Conservation (phyloP, 2,113 vertebrate genomes). For the Trachemys scripta region DNA sequence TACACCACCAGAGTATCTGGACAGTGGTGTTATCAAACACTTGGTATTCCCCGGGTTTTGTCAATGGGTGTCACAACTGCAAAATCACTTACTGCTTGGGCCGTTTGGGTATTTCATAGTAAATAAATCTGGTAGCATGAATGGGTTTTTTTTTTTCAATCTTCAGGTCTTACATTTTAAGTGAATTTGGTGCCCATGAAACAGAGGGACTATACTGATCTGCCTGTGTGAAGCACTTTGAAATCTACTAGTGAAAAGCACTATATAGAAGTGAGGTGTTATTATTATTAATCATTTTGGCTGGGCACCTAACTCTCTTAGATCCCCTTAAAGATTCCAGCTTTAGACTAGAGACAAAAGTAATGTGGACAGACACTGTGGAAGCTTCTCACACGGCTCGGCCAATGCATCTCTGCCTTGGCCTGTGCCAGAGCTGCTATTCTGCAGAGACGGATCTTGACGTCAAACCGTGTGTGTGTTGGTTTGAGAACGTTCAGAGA, state of each 20-base stretch:
- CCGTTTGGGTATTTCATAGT: background rate
- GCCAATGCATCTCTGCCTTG: background rate
- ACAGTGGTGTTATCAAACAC: background rate
- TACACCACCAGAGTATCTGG: background rate
- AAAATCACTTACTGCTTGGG: background rate
- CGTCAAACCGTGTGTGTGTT: background rate
- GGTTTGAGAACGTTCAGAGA: background rate
- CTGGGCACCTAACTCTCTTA: background rate
- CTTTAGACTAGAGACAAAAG: background rate
- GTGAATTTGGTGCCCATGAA: background rate
- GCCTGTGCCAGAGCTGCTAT: background rate
- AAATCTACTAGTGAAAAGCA: background rate
- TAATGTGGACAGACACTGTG: background rate
- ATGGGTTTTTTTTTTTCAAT: background rate
- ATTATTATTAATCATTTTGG: background rate
- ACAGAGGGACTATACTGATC: background rate
- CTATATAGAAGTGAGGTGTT: background rate
- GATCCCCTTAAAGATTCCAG: background rate
- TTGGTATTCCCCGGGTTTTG: background rate
- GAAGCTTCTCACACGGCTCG: background rate
- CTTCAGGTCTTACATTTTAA: background rate
- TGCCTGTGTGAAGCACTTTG: background rate
- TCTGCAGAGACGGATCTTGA: background rate
- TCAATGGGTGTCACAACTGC: background rate
- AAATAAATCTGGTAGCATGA: rapidly evolving